Percentiles rank a stretch among this genome's conserved stretches.
Evolutionary conservation across 2,797 vertebrate genomes (phyloP).

Genomic region (Champsocephalus gunnari): DNA sequence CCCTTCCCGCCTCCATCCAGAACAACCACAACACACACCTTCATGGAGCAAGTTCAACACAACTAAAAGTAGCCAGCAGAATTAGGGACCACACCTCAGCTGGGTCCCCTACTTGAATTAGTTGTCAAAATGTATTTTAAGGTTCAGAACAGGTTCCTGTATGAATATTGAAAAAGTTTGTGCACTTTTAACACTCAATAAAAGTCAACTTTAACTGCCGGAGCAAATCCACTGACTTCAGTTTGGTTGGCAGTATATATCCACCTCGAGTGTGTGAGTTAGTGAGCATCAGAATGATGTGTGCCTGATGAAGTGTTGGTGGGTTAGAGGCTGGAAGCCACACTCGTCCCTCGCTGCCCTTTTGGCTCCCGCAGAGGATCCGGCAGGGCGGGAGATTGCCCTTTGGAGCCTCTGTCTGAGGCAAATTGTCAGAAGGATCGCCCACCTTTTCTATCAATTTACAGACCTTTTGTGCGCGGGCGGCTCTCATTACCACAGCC

Average conservation of each 20-base stretch:
- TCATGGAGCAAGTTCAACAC: no score
- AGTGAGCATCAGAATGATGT: conserved; percentile 25
- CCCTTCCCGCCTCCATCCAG: no score
- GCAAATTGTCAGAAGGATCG: conserved; percentile 71
- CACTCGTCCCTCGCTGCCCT: conserved; percentile 70
- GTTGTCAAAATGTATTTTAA: neutral
- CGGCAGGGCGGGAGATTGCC: conserved; percentile 66
- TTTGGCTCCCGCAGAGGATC: conserved; percentile 63
- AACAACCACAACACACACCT: no score
- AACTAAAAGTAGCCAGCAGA: no score
- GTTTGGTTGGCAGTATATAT: neutral
- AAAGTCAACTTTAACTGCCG: neutral
- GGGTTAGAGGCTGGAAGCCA: conserved; percentile 54
- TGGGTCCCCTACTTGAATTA: neutral
- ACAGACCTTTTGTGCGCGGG: conserved; percentile 77
- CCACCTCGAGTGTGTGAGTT: neutral
- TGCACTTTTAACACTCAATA: neutral
- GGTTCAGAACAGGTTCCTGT: neutral
- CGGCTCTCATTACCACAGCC: conserved; percentile 80
- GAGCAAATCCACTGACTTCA: neutral
- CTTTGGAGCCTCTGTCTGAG: conserved; percentile 74
- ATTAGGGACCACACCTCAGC: no score
- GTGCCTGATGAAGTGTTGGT: conserved; percentile 20
- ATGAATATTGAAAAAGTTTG: neutral
- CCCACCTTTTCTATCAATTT: conserved; percentile 77